Evolutionary conservation across 2,888 invertebrate genomes (phyloP).

Genomic region (Drosophila meridionalis): DNA sequence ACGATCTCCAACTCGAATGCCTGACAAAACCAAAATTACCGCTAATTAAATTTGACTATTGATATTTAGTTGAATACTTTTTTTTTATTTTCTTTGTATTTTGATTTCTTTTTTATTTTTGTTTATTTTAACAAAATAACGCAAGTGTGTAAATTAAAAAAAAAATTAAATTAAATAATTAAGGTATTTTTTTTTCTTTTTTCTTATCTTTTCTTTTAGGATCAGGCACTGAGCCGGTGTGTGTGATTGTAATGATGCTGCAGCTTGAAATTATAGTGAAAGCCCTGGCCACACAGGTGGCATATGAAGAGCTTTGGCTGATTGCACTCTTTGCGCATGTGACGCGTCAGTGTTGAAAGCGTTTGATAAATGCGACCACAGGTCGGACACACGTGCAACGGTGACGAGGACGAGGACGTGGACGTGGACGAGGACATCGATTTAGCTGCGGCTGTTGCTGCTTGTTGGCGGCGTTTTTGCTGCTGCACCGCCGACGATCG

Average conservation of each 20-base stretch:
- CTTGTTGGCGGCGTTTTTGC: conserved; percentile 46
- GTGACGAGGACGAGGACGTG: conserved; percentile 14
- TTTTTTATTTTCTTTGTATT: conserved; percentile 35
- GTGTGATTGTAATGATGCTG: conserved; percentile 74
- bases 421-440: conserved; percentile 9
- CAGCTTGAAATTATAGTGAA: conserved; percentile 83
- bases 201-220: neutral
- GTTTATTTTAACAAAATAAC: conserved; percentile 42
- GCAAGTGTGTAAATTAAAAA: conserved; percentile 17
- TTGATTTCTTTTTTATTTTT: neutral
- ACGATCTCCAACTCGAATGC: conserved; percentile 6
- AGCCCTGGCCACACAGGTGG: conserved; percentile 78
- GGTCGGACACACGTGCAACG: conserved; percentile 62
- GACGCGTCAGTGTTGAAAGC: conserved; percentile 86
- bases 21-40: conserved; percentile 3
- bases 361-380: conserved; percentile 78
- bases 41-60: conserved; percentile 32
- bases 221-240: conserved; percentile 43
- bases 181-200: neutral
- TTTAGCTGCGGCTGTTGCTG: conserved; percentile 7
- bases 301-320: conserved; percentile 81
- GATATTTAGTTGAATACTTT: conserved; percentile 4
- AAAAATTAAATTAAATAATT: neutral
- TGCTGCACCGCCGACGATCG: conserved; percentile 49
- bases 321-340: conserved; percentile 85